A percentile compares a stretch with the other conserved stretches of the same genome.
phyloP scores from a whole-genome alignment of 2,888 invertebrate species.

The Sphaerophoria taeniata region DNA sequence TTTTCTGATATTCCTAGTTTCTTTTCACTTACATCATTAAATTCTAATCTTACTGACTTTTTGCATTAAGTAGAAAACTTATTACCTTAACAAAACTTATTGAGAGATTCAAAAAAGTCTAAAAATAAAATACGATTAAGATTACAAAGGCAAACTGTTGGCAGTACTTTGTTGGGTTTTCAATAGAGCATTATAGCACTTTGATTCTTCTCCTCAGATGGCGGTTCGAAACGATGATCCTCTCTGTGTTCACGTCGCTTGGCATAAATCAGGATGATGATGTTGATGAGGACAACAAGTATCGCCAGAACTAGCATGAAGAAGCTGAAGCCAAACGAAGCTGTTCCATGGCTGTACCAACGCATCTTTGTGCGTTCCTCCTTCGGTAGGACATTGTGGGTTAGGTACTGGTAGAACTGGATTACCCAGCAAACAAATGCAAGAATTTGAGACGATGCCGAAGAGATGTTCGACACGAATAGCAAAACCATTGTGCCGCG shows the following conservation, averaged over 20 bases:
- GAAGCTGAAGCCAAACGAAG: conserved; percentile 93
- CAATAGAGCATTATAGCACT: conserved; percentile 83
- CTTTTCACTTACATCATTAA: conserved; percentile 30
- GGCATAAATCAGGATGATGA: conserved; percentile 79
- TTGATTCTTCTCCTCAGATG: conserved; percentile 81
- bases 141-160: conserved; percentile 57
- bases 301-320: conserved; percentile 84
- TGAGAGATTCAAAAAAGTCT: conserved; percentile 52
- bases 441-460: conserved; percentile 89
- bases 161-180: conserved; percentile 23
- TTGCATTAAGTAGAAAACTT: conserved; percentile 39
- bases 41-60: conserved; percentile 53
- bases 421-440: conserved; percentile 92
- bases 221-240: conserved; percentile 79
- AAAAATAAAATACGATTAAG: conserved; percentile 23
- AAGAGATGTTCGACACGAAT: conserved; percentile 80
- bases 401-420: conserved; percentile 91
- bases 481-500: conserved; percentile 80
- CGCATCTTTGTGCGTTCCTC: conserved; percentile 89
- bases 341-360: conserved; percentile 93
- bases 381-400: conserved; percentile 91
- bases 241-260: conserved; percentile 79
- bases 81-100: conserved; percentile 4
- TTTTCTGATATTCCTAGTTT: conserved; percentile 37
- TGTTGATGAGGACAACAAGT: conserved; percentile 80